These are phyloP conservation scores for Drosophila albomicans DNA, from an alignment of 1,140 invertebrate genomes.

Conservation along the genomic window DNA sequence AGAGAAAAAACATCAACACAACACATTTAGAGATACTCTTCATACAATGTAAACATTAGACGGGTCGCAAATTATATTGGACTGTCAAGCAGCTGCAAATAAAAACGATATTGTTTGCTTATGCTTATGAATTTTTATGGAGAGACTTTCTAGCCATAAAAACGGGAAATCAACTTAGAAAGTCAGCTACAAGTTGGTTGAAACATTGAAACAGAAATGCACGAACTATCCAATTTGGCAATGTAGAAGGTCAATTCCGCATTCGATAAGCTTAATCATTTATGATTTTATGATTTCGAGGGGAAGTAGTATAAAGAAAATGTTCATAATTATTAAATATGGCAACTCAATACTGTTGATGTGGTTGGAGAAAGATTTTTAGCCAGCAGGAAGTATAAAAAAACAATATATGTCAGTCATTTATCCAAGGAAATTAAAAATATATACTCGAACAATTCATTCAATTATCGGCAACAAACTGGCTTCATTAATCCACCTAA, in stretches of 20 bases:
- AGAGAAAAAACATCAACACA: background rate
- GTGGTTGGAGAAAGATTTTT: background rate
- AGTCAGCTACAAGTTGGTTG: slow-evolving; percentile 45
- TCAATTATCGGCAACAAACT: slow-evolving; percentile 13
- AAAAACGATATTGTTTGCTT: slow-evolving; percentile 57
- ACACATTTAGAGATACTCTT: slow-evolving; percentile 11
- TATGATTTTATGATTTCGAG: background rate
- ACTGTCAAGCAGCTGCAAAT: slow-evolving; percentile 41
- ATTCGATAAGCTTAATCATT: slow-evolving; percentile 1
- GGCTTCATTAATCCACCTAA: slow-evolving; percentile 25
- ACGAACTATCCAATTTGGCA: slow-evolving; percentile 50
- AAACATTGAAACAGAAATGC: slow-evolving; percentile 21
- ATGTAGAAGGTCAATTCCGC: slow-evolving; percentile 58
- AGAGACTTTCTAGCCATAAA: slow-evolving; percentile 72
- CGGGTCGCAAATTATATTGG: slow-evolving; percentile 51
- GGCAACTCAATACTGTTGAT: background rate
- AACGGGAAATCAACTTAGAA: slow-evolving; percentile 71
- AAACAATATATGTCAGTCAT: too few species aligned
- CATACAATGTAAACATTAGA: slow-evolving; percentile 20
- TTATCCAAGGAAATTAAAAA: background rate
- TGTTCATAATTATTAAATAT: background rate
- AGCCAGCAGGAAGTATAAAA: background rate
- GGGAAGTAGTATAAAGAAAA: background rate
- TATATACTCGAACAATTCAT: background rate
- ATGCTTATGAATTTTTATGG: slow-evolving; percentile 63